Conservation (phyloP, 1,140 invertebrate species). For the Oedothorax gibbosus region DNA sequence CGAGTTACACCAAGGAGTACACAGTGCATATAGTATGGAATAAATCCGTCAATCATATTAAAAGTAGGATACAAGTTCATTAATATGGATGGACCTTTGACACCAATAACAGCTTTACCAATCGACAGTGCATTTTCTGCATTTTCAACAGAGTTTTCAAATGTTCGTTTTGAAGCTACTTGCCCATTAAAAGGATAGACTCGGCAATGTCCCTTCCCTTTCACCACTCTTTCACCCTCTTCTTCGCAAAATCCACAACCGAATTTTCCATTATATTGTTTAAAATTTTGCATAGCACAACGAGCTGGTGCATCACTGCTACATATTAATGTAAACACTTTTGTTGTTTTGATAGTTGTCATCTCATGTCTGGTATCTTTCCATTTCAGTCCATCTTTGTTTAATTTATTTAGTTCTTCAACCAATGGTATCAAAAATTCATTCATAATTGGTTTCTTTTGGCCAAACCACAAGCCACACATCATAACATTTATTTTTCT, state of each 20-base stretch:
- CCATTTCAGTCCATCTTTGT: not conserved
- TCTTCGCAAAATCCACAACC: constrained; percentile 11
- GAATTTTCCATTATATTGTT: not conserved
- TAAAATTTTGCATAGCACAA: constrained; percentile 1
- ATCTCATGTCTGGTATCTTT: not conserved
- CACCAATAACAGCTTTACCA: not conserved
- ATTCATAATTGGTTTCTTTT: constrained; percentile 2
- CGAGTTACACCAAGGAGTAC: too few relatives aligned
- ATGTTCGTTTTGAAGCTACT: not conserved
- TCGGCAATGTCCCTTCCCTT: not conserved
- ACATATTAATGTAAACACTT: not conserved
- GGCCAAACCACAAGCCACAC: constrained; percentile 4
- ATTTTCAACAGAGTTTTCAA: not conserved
- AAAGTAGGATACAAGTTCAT: too few relatives aligned
- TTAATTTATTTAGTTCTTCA: not conserved
- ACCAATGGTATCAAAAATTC: not conserved
- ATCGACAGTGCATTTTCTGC: too few relatives aligned
- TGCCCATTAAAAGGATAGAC: not conserved
- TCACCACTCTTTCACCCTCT: not conserved
- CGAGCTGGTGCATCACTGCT: constrained; percentile 17
- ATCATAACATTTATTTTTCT: constrained; percentile 23
- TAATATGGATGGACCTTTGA: not conserved
- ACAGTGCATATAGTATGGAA: too few relatives aligned
- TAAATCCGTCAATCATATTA: too few relatives aligned
- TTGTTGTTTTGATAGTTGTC: not conserved